These are phyloP conservation scores for Bombyx mori DNA, from an alignment of 1,140 invertebrate genomes.

Conservation along the genomic window ASM3026992v2 NC_085111.1:9596001-9596500, in stretches of 20 bases:
- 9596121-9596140: no score
- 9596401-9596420: slow-evolving; percentile 56
- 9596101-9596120: no score
- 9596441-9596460: slow-evolving; percentile 48
- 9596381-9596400: slow-evolving; percentile 56
- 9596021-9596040: no score
- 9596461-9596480: slow-evolving; percentile 52
- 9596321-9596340: slow-evolving; percentile 61
- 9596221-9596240: slow-evolving; percentile 60
- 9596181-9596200: slow-evolving; percentile 70
- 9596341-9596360: slow-evolving; percentile 51
- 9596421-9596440: slow-evolving; percentile 52
- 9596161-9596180: slow-evolving; percentile 69
- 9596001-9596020: no score
- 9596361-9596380: slow-evolving; percentile 61
- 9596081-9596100: background rate
- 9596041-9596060: background rate
- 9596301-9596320: slow-evolving; percentile 65
- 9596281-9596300: slow-evolving; percentile 56
- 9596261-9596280: slow-evolving; percentile 55
- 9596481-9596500: slow-evolving; percentile 55
- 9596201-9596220: slow-evolving; percentile 63
- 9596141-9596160: slow-evolving; percentile 41
- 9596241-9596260: slow-evolving; percentile 62
- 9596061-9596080: background rate